phyloP scores from a whole-genome alignment of 2,113 vertebrate species.

The Dromiciops gliroides region DNA sequence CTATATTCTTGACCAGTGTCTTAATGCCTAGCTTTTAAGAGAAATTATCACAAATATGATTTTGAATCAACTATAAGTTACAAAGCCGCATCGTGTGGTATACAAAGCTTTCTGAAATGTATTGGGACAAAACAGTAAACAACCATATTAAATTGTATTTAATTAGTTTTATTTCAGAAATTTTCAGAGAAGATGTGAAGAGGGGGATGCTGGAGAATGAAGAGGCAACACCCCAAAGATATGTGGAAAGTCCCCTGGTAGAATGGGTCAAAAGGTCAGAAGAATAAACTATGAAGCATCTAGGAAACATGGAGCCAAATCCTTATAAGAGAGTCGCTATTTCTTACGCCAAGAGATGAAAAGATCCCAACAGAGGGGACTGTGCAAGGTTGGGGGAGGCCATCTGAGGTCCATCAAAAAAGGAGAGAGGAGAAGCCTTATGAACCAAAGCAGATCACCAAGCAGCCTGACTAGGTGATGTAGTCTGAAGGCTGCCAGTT shows the following conservation, averaged over 20 bases:
- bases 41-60: slow-evolving; percentile 8
- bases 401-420: background rate
- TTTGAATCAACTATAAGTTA: slow-evolving; percentile 40
- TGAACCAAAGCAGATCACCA: slow-evolving; percentile 2
- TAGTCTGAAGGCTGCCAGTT: background rate
- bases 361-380: background rate
- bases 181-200: background rate
- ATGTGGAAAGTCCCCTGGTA: background rate
- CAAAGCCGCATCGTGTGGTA: background rate
- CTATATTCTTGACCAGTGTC: slow-evolving; percentile 9
- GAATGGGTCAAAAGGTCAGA: background rate
- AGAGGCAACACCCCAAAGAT: background rate
- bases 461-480: background rate
- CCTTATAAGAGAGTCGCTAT: slow-evolving; percentile 1
- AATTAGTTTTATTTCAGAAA: background rate
- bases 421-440: background rate
- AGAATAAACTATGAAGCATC: background rate
- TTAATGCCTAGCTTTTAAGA: background rate
- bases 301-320: slow-evolving; percentile 11
- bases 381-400: background rate
- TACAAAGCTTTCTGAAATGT: slow-evolving; percentile 26
- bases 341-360: background rate
- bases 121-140: background rate
- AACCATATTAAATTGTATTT: background rate
- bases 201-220: background rate